A percentile compares a stretch with the other conserved stretches of the same genome.
Conservation (phyloP, 2,888 invertebrate species). For the Laspeyria flexula region DNA sequence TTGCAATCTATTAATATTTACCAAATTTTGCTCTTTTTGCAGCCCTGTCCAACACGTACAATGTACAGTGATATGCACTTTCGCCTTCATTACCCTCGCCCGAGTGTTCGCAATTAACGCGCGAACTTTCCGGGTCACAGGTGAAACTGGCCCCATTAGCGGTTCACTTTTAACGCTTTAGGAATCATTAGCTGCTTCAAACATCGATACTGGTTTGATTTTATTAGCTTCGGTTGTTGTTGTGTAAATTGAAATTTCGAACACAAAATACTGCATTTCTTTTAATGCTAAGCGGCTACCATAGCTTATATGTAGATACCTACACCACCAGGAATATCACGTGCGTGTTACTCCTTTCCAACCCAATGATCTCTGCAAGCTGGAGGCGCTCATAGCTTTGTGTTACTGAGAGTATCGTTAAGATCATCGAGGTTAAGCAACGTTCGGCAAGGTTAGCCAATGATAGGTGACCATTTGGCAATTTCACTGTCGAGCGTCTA, state of each 20-base stretch:
- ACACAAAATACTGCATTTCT: not conserved
- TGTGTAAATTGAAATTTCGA: not conserved
- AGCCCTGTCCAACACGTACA: conserved; percentile 44
- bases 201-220: conserved; percentile 28
- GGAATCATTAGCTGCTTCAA: conserved; percentile 43
- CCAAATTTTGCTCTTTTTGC: no score
- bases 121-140: conserved; percentile 69
- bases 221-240: conserved; percentile 6
- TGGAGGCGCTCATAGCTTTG: no score
- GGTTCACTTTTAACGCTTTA: conserved; percentile 58
- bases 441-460: no score
- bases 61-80: conserved; percentile 71
- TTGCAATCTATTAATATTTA: not conserved
- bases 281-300: no score
- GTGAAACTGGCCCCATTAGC: conserved; percentile 64
- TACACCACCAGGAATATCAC: no score
- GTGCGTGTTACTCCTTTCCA: no score
- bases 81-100: conserved; percentile 65
- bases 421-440: no score
- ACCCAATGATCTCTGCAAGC: no score
- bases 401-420: no score
- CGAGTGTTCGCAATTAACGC: conserved; percentile 71
- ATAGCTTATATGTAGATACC: no score
- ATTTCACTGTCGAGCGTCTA: no score
- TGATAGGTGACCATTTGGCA: no score